Conservation (phyloP, 1,140 invertebrate genomes). For the Leucophenga varia region DNA sequence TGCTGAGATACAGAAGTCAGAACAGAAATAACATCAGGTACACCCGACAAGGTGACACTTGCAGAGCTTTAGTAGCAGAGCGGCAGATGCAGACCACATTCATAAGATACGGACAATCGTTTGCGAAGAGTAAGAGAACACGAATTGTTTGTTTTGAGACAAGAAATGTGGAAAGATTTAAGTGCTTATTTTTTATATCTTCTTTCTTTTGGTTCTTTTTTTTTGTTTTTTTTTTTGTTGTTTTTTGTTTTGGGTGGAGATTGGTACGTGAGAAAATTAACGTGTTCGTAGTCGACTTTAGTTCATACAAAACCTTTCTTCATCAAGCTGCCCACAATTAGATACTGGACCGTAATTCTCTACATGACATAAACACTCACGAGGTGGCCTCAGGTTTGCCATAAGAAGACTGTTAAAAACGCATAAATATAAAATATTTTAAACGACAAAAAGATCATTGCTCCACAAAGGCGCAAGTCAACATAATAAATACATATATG, state of each 20-base stretch:
- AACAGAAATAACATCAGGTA: constrained; percentile 1
- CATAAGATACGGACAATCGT: too few relatives aligned
- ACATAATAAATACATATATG: too few relatives aligned
- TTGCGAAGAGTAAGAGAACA: too few relatives aligned
- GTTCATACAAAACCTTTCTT: not conserved
- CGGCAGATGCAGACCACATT: constrained; percentile 5
- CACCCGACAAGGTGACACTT: not conserved
- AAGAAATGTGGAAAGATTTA: constrained; percentile 4
- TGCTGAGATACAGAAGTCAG: too few relatives aligned
- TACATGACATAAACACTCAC: constrained; percentile 1
- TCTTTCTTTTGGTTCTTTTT: constrained; percentile 7
- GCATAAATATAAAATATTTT: constrained; percentile 23
- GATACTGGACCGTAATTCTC: too few relatives aligned
- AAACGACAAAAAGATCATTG: too few relatives aligned
- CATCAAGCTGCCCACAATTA: not conserved
- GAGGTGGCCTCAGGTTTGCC: constrained; percentile 24
- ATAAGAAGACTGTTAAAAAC: constrained; percentile 44
- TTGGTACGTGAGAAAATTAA: constrained; percentile 21
- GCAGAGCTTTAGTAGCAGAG: not conserved
- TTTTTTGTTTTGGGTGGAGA: not conserved
- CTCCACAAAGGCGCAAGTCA: too few relatives aligned
- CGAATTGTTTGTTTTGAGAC: constrained; percentile 1
- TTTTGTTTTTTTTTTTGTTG: not conserved
- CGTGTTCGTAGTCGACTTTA: not conserved
- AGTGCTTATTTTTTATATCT: not conserved